A percentile compares a stretch with the other conserved stretches of the same genome.
Evolutionary conservation across 2,888 invertebrate genomes (phyloP).

Genomic region (Agapetus fuscipes): DNA sequence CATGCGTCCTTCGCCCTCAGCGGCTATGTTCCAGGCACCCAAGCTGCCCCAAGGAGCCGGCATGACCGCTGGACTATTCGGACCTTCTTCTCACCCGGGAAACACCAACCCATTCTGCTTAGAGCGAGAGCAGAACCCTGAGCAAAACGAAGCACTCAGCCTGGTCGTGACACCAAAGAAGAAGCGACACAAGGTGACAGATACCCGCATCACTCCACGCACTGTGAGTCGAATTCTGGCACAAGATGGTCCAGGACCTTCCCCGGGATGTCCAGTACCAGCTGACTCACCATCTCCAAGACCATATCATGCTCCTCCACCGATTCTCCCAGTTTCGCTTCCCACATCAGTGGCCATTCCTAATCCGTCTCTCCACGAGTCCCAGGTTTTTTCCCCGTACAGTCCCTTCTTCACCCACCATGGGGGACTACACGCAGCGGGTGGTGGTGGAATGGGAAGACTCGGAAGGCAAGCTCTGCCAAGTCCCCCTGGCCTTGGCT

Average conservation of each 20-base stretch:
- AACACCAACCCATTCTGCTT: conserved; percentile 47
- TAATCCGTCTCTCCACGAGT: conserved; percentile 90
- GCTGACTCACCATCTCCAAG: conserved; percentile 58
- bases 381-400: conserved; percentile 87
- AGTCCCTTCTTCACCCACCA: conserved; percentile 75
- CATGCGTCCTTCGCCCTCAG: conserved; percentile 57
- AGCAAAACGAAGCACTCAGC: conserved; percentile 90
- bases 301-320: conserved; percentile 65
- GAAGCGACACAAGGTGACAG: conserved; percentile 95
- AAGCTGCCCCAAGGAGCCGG: conserved; percentile 57
- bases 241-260: conserved; percentile 68
- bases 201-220: conserved; percentile 83
- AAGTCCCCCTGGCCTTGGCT: conserved; percentile 56
- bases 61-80: conserved; percentile 49
- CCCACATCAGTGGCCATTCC: conserved; percentile 95
- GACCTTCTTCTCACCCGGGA: conserved; percentile 49
- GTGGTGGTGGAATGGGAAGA: conserved; percentile 25
- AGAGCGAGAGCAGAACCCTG: conserved; percentile 62
- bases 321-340: conserved; percentile 79
- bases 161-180: conserved; percentile 92
- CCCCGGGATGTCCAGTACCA: conserved; percentile 44
- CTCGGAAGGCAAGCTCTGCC: conserved; percentile 27
- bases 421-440: conserved; percentile 30
- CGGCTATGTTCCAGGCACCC: conserved; percentile 74
- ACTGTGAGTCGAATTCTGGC: conserved; percentile 81